These are phyloP conservation scores for Xyliphius kryptos DNA, from an alignment of 2,113 vertebrate genomes.

Conservation along the genomic window DNA sequence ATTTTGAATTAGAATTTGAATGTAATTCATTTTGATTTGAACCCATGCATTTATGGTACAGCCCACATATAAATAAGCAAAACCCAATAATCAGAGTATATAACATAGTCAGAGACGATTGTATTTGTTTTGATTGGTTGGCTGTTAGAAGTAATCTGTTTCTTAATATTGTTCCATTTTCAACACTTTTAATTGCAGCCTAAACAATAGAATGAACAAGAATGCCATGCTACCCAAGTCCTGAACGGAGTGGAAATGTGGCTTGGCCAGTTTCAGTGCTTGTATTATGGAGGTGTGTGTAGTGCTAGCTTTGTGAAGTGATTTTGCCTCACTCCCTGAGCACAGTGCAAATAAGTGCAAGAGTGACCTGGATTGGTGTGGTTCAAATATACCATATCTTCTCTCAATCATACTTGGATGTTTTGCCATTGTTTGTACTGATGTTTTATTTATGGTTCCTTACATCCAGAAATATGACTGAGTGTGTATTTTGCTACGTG, in stretches of 20 bases:
- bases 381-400: background rate
- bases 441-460: background rate
- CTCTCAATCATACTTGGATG: no score
- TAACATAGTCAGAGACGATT: background rate
- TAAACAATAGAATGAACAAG: background rate
- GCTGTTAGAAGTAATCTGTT: conserved; percentile 5
- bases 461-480: background rate
- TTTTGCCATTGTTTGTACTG: no score
- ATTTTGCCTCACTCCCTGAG: background rate
- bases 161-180: background rate
- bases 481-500: background rate
- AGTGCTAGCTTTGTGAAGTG: background rate
- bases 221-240: background rate
- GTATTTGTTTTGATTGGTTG: background rate
- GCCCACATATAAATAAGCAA: background rate
- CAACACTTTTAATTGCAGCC: background rate
- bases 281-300: background rate
- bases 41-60: background rate
- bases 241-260: background rate
- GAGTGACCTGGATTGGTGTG: background rate
- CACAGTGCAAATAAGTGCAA: background rate
- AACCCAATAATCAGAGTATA: background rate
- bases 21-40: background rate
- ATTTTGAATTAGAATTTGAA: background rate
- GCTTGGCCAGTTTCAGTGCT: background rate